Conservation (phyloP, 2,888 invertebrate species). For the Harpalus rufipes region DNA sequence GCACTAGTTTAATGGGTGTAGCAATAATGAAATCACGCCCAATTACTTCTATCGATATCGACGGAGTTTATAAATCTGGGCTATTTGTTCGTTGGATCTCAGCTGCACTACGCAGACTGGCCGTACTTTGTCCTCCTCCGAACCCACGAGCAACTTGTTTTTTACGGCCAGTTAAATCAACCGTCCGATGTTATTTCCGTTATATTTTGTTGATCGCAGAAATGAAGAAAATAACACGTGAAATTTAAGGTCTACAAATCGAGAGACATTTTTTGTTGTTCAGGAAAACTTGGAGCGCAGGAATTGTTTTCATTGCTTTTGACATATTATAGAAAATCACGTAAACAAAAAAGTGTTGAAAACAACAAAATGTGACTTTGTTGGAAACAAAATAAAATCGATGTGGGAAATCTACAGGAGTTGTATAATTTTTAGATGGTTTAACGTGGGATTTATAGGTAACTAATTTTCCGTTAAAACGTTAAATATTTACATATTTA, state of each 20-base stretch:
- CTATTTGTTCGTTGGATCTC: neutral
- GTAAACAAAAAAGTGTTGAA: no score
- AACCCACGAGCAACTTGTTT: slow-evolving; percentile 57
- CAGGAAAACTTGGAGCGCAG: neutral
- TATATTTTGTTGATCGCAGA: slow-evolving; percentile 65
- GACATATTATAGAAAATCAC: neutral
- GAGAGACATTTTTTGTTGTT: neutral
- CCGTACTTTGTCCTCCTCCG: neutral
- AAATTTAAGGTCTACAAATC: slow-evolving; percentile 57
- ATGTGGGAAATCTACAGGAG: no score
- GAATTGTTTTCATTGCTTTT: neutral
- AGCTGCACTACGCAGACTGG: slow-evolving; percentile 9
- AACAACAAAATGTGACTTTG: no score
- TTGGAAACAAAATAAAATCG: no score
- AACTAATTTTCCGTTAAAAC: no score
- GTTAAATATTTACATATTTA: no score
- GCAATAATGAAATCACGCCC: slow-evolving; percentile 15
- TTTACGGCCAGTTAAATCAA: slow-evolving; percentile 64
- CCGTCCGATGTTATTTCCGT: slow-evolving; percentile 57
- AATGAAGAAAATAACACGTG: slow-evolving; percentile 65
- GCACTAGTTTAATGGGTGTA: neutral
- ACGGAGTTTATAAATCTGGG: slow-evolving; percentile 32
- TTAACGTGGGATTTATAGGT: no score
- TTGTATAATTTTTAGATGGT: no score
- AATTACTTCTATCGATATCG: slow-evolving; percentile 33